phyloP scores from a whole-genome alignment of 2,797 vertebrate species.

The Lacerta viridis region DNA sequence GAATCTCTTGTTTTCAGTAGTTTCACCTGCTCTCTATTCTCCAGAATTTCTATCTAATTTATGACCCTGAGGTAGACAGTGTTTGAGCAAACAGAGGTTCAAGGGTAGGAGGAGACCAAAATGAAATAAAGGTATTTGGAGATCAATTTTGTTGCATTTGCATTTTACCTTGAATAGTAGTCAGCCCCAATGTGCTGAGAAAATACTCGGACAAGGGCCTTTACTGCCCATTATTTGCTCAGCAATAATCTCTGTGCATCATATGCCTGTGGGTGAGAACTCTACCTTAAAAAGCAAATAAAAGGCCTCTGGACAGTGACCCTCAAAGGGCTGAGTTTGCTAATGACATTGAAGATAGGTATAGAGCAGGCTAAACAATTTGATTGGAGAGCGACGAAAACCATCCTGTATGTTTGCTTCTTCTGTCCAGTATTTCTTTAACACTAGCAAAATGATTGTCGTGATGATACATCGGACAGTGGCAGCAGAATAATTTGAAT shows the following conservation, averaged over 20 bases:
- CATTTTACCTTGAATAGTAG: conserved; percentile 62
- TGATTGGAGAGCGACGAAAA: conserved; percentile 22
- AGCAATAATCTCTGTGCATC: conserved; percentile 47
- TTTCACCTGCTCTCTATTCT: neutral
- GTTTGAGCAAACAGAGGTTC: conserved; percentile 51
- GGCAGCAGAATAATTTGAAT: neutral
- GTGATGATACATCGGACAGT: neutral
- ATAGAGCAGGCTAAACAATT: conserved; percentile 28
- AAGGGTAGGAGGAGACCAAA: neutral
- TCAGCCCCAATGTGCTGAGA: conserved; percentile 43
- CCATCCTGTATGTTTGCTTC: conserved; percentile 3
- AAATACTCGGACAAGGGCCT: neutral
- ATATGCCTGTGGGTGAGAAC: conserved; percentile 44
- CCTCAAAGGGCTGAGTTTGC: conserved; percentile 29
- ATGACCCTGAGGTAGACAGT: neutral
- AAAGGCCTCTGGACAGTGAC: conserved; percentile 44
- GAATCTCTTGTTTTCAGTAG: neutral
- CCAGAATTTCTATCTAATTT: neutral
- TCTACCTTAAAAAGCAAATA: conserved; percentile 63
- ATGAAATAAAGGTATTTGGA: neutral
- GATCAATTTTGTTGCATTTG: conserved; percentile 50
- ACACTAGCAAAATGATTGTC: neutral
- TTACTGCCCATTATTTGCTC: conserved; percentile 46
- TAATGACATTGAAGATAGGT: neutral
- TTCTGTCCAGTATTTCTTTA: neutral